Evolutionary conservation across 2,113 vertebrate species (phyloP).

Genomic region (Capreolus pygargus): DNA sequence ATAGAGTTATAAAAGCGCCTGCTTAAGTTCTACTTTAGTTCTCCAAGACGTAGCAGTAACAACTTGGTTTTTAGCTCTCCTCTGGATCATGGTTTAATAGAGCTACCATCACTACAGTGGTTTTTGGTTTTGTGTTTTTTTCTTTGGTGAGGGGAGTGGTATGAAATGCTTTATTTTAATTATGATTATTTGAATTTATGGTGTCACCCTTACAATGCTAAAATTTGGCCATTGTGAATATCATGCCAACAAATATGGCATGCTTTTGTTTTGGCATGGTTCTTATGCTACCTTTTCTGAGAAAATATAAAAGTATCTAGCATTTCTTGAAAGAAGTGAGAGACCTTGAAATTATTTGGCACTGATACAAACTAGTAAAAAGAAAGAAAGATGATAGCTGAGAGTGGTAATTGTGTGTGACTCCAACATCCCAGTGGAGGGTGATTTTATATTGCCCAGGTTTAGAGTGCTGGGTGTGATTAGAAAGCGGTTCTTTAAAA

Average conservation of each 20-base stretch:
- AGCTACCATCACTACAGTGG: background rate
- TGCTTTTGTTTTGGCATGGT: background rate
- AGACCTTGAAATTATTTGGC: background rate
- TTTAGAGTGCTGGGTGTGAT: background rate
- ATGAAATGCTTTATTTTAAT: background rate
- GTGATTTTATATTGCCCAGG: background rate
- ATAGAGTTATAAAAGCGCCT: background rate
- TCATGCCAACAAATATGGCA: background rate
- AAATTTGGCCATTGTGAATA: background rate
- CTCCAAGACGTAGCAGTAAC: background rate
- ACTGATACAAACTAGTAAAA: background rate
- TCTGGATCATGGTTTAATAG: background rate
- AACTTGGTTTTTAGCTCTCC: background rate
- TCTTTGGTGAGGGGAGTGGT: background rate
- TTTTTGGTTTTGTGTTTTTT: background rate
- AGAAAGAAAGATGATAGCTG: background rate
- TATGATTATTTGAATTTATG: background rate
- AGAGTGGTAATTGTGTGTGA: background rate
- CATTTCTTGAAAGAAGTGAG: background rate
- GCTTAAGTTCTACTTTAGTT: background rate
- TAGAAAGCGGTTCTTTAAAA: background rate
- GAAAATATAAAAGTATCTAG: background rate
- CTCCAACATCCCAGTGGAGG: background rate
- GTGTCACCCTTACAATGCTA: background rate
- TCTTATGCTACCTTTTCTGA: background rate